Percentiles rank a stretch among this genome's conserved stretches.
These are phyloP conservation scores for Drosophila lini DNA, from an alignment of 1,140 invertebrate species.

Conservation along the genomic window DNA sequence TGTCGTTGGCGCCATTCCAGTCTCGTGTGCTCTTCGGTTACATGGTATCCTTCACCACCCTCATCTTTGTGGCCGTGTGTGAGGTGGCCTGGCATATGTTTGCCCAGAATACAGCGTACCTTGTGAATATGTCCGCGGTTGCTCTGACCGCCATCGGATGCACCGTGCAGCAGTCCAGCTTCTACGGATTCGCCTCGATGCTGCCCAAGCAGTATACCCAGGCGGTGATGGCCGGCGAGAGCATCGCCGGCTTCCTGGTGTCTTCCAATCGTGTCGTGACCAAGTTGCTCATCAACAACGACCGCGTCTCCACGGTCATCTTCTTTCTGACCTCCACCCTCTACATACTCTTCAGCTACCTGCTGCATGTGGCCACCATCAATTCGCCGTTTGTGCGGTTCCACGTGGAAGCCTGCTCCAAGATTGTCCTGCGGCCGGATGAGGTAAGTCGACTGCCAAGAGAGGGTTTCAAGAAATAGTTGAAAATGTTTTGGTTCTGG, in stretches of 20 bases:
- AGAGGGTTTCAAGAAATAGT: background rate
- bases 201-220: slow-evolving; percentile 94
- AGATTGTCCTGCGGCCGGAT: slow-evolving; percentile 91
- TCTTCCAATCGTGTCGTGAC: slow-evolving; percentile 93
- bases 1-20: slow-evolving; percentile 92
- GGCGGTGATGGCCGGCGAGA: slow-evolving; percentile 97
- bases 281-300: slow-evolving; percentile 90
- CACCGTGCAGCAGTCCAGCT: slow-evolving; percentile 95
- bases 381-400: slow-evolving; percentile 93
- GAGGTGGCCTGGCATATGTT: slow-evolving; percentile 94
- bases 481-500: background rate
- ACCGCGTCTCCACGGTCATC: slow-evolving; percentile 91
- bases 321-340: slow-evolving; percentile 93
- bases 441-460: slow-evolving; percentile 86
- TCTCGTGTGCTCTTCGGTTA: slow-evolving; percentile 95
- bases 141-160: slow-evolving; percentile 94
- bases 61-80: slow-evolving; percentile 92
- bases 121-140: slow-evolving; percentile 92
- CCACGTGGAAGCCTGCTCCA: slow-evolving; percentile 90
- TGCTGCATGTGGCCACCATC: slow-evolving; percentile 90
- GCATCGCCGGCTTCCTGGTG: slow-evolving; percentile 94
- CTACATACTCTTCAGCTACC: slow-evolving; percentile 90
- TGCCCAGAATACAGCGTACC: slow-evolving; percentile 88
- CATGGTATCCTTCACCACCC: slow-evolving; percentile 91
- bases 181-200: slow-evolving; percentile 97